These are phyloP conservation scores for Chrosomus eos DNA, from an alignment of 2,797 vertebrate genomes.

Conservation along the genomic window DNA sequence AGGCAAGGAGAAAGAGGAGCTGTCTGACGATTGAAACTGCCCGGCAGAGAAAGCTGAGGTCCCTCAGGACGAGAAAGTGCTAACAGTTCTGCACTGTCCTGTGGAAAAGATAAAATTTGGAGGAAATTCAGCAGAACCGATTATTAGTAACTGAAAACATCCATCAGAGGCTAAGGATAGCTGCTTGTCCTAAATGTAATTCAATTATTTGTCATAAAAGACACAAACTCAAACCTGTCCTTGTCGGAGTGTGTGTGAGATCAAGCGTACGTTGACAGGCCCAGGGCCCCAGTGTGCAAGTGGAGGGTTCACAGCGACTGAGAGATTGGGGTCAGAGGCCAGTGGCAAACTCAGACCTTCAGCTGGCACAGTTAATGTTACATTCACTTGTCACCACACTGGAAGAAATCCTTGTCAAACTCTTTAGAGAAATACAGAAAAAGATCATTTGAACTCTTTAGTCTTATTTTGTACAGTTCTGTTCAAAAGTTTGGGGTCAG, in stretches of 20 bases:
- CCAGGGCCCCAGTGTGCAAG: conserved; percentile 80
- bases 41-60: conserved; percentile 69
- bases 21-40: conserved; percentile 73
- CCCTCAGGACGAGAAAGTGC: conserved; percentile 72
- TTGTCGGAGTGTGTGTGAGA: conserved; percentile 75
- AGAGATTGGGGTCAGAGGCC: conserved; percentile 73
- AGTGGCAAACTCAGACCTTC: conserved; percentile 71
- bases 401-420: conserved; percentile 74
- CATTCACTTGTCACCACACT: conserved; percentile 74
- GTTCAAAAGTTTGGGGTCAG: neutral
- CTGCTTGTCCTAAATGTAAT: neutral
- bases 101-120: neutral
- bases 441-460: neutral
- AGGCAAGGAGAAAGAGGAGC: conserved; percentile 76
- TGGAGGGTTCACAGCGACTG: conserved; percentile 70
- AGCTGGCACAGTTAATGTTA: conserved; percentile 74
- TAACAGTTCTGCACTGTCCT: conserved; percentile 86
- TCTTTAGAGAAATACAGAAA: conserved; percentile 59
- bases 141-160: neutral
- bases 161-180: too few species aligned
- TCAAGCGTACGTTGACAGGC: conserved; percentile 75
- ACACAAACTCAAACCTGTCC: conserved; percentile 73
- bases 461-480: neutral
- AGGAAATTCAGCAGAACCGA: neutral
- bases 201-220: neutral